These are phyloP conservation scores for Holacanthella duospinosa DNA, from an alignment of 2,888 invertebrate genomes.

Conservation along the genomic window DNA sequence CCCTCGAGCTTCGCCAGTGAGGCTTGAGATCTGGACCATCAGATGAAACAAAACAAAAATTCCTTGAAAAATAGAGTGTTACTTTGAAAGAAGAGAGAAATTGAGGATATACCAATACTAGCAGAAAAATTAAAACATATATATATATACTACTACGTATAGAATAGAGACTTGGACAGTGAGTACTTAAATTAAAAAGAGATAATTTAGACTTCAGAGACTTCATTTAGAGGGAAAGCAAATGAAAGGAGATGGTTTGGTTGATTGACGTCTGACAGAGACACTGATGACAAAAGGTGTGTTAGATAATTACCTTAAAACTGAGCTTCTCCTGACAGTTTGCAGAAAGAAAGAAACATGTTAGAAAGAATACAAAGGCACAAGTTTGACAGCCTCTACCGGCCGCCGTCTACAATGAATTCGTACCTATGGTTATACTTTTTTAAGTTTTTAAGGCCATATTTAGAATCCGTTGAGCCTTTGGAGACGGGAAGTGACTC, in stretches of 20 bases:
- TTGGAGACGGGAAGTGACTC: conserved; percentile 98
- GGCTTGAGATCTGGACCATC: conserved; percentile 64
- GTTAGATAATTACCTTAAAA: conserved; percentile 43
- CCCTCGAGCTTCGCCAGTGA: conserved; percentile 86
- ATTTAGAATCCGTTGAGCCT: conserved; percentile 93
- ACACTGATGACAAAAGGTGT: no score
- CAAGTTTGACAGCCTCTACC: neutral
- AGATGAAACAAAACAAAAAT: conserved; percentile 32
- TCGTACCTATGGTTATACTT: conserved; percentile 94
- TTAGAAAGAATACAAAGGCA: conserved; percentile 10
- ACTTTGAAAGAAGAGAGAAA: conserved; percentile 10
- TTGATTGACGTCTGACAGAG: no score
- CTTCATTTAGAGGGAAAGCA: no score
- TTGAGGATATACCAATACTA: conserved; percentile 8
- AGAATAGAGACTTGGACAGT: neutral
- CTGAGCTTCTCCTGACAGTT: conserved; percentile 44
- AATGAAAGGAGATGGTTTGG: no score
- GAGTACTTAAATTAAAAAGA: conserved; percentile 5
- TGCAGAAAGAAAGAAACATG: conserved; percentile 38
- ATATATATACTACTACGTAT: conserved; percentile 12
- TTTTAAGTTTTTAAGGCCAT: conserved; percentile 93
- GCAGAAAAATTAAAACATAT: conserved; percentile 12
- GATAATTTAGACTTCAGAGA: no score
- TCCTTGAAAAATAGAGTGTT: conserved; percentile 18
- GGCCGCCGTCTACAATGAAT: no score